phyloP scores from a whole-genome alignment of 2,113 vertebrate species.

The Barnardius zonarius region DNA sequence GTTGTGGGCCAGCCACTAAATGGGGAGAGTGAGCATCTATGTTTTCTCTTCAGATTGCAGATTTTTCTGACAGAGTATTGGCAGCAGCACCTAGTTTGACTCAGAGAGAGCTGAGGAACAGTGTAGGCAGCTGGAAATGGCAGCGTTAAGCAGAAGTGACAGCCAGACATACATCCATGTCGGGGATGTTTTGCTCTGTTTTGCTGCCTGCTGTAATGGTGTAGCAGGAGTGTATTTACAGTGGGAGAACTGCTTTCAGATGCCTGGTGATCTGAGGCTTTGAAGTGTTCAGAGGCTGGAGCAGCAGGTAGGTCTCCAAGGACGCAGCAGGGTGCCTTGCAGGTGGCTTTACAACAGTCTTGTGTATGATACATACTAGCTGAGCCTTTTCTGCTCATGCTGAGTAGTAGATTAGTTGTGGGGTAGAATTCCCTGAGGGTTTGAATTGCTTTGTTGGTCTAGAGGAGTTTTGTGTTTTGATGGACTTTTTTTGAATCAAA shows the following conservation, averaged over 20 bases:
- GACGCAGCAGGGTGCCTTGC: constrained; percentile 28
- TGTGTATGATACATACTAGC: not conserved
- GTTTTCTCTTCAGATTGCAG: not conserved
- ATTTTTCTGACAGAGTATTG: constrained; percentile 26
- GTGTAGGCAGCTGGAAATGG: not conserved
- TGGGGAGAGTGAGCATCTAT: not conserved
- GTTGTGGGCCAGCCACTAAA: not conserved
- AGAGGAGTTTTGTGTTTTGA: not conserved
- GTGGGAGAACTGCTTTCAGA: not conserved
- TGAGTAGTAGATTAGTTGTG: constrained; percentile 10
- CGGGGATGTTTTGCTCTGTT: constrained; percentile 3
- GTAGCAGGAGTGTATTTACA: not conserved
- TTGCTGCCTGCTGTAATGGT: constrained; percentile 9
- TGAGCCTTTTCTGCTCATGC: not conserved
- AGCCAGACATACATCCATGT: not conserved
- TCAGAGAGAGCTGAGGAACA: not conserved
- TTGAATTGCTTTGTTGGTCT: not conserved
- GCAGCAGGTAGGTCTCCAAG: constrained; percentile 25
- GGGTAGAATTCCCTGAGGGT: not conserved
- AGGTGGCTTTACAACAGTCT: constrained; percentile 36
- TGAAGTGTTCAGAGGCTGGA: constrained; percentile 36
- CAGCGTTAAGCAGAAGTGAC: not conserved
- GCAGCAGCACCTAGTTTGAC: not conserved
- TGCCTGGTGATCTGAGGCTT: not conserved
- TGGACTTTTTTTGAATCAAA: not conserved